Percentiles rank a stretch among this genome's conserved stretches.
Evolutionary conservation across 2,113 vertebrate species (phyloP).

Genomic region (Ailurus styani): DNA sequence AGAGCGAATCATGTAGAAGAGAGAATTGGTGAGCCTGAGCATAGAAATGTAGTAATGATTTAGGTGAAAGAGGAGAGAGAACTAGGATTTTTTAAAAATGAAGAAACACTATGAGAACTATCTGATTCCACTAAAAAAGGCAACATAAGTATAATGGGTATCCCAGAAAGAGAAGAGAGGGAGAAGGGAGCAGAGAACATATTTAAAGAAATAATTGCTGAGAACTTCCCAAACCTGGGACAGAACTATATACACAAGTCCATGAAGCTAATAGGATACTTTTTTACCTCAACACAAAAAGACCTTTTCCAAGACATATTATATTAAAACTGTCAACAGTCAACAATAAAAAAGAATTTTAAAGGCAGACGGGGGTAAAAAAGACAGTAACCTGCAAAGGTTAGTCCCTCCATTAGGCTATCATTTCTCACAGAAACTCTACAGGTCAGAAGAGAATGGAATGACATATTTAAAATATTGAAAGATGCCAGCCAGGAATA

Average conservation of each 20-base stretch:
- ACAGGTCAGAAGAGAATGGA: neutral
- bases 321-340: neutral
- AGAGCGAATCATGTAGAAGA: neutral
- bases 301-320: neutral
- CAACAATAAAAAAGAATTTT: neutral
- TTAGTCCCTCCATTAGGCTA: neutral
- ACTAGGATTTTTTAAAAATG: neutral
- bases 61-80: neutral
- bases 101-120: neutral
- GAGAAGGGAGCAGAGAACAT: neutral
- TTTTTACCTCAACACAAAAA: neutral
- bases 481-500: neutral
- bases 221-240: neutral
- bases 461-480: neutral
- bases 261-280: neutral
- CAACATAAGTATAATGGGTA: neutral
- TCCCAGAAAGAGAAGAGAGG: neutral
- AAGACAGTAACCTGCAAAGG: neutral
- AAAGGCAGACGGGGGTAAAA: neutral
- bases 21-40: neutral
- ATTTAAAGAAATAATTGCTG: neutral
- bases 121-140: neutral
- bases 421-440: neutral
- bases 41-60: neutral
- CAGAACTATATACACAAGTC: neutral